Conservation (phyloP, 2,888 invertebrate species). For the Microplitis manilae region DNA sequence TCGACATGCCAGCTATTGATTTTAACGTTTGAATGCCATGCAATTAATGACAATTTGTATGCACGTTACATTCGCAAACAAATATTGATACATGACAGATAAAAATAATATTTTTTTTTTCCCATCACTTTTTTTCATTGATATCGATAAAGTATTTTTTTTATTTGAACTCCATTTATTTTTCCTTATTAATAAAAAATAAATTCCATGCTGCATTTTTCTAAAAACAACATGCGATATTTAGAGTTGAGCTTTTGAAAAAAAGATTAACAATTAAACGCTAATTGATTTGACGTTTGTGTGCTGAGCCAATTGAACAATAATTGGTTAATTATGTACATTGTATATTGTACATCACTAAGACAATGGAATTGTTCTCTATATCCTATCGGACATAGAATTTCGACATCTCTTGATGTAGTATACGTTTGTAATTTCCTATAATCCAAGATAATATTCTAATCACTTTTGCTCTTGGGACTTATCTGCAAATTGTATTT, state of each 20-base stretch:
- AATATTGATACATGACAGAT: not conserved
- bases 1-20: slow-evolving; percentile 19
- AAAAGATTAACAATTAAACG: not conserved
- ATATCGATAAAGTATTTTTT: not conserved
- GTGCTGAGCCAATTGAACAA: not conserved
- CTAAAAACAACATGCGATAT: not conserved
- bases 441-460: not conserved
- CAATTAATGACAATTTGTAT: slow-evolving; percentile 15
- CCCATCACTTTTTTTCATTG: not conserved
- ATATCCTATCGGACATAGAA: not conserved
- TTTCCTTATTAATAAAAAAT: no score
- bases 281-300: not conserved
- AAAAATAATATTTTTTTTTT: slow-evolving; percentile 1
- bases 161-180: no score
- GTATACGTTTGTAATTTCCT: not conserved
- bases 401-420: not conserved
- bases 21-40: slow-evolving; percentile 1
- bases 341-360: not conserved
- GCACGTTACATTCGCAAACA: slow-evolving; percentile 15
- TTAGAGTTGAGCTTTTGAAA: not conserved
- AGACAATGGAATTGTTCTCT: not conserved
- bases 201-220: no score
- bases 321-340: not conserved
- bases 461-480: not conserved
- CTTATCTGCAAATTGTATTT: not conserved